Percentiles rank a stretch among this genome's conserved stretches.
phyloP scores from a whole-genome alignment of 2,888 invertebrate genomes.

The Nomada goodeniana region DNA sequence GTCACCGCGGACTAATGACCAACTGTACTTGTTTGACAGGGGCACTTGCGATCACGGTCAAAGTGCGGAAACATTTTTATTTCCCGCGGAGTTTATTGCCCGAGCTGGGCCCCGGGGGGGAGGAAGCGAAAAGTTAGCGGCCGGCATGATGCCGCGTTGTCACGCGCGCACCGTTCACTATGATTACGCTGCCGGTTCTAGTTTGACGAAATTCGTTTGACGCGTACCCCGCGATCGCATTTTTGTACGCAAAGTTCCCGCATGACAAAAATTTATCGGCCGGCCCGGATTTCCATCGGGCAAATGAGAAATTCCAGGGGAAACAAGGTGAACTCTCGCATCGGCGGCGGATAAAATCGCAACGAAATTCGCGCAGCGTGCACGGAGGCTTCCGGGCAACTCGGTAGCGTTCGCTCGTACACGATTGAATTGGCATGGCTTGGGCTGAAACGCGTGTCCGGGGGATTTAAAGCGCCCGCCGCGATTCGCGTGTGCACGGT shows the following conservation, averaged over 20 bases:
- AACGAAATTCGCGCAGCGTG: conserved; percentile 59
- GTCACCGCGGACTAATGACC: conserved; percentile 26
- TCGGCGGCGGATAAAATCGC: conserved; percentile 56
- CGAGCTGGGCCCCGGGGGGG: too few species aligned
- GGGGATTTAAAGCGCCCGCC: conserved; percentile 58
- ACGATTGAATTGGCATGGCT: conserved; percentile 44
- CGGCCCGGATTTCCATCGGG: conserved; percentile 30
- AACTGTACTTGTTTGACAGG: conserved; percentile 11
- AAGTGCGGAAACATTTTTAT: background rate
- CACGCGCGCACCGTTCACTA: too few species aligned
- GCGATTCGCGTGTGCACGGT: conserved; percentile 9
- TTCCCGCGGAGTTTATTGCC: conserved; percentile 17
- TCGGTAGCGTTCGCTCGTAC: conserved; percentile 18
- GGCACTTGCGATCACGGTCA: conserved; percentile 13
- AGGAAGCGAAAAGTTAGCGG: background rate
- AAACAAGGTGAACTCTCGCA: conserved; percentile 18
- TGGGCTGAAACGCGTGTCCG: conserved; percentile 46
- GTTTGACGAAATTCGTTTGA: too few species aligned
- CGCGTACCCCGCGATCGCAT: too few species aligned
- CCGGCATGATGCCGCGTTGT: too few species aligned
- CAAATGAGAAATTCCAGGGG: conserved; percentile 65
- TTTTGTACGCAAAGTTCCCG: background rate
- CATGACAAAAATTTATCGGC: conserved; percentile 37
- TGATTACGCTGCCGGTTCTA: too few species aligned
- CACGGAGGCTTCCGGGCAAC: conserved; percentile 8